Evolutionary conservation across 92 coral and sea anemone species (phyloP).

Genomic region (Plumapathes pennacea): DNA sequence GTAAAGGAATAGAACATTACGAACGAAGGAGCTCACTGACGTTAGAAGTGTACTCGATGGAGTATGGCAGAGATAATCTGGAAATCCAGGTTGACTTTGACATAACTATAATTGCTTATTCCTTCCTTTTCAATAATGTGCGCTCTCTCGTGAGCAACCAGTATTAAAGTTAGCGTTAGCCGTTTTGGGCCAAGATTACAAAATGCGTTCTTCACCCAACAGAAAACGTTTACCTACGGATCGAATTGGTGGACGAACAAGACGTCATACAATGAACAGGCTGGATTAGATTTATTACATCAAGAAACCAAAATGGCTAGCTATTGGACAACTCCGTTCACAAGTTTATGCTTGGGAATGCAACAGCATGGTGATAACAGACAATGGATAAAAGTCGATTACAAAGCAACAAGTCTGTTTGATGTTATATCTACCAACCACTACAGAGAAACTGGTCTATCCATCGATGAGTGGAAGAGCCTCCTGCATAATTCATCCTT

Average conservation of each 20-base stretch:
- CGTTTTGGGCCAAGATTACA: too few species aligned
- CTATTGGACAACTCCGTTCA: conserved; percentile 54
- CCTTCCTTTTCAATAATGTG: too few species aligned
- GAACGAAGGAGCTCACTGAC: too few species aligned
- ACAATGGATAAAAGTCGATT: conserved; percentile 47
- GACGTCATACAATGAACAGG: conserved; percentile 5
- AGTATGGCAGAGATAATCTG: too few species aligned
- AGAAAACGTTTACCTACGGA: conserved; percentile 63
- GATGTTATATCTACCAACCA: conserved; percentile 31
- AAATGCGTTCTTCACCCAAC: background rate
- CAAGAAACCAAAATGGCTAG: conserved; percentile 54
- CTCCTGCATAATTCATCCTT: conserved; percentile 41
- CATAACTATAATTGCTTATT: too few species aligned
- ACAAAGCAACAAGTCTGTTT: conserved; percentile 17
- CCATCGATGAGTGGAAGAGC: conserved; percentile 40
- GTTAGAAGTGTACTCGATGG: too few species aligned
- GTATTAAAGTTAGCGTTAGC: too few species aligned
- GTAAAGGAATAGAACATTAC: too few species aligned
- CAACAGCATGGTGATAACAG: conserved; percentile 8
- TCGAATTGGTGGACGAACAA: conserved; percentile 40
- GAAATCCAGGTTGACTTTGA: too few species aligned
- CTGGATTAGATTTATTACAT: conserved; percentile 34
- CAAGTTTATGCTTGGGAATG: conserved; percentile 71
- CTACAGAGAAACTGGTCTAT: conserved; percentile 14
- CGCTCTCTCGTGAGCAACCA: too few species aligned